Conservation (phyloP, 2,113 vertebrate species). For the Collichthys lucidus region DNA sequence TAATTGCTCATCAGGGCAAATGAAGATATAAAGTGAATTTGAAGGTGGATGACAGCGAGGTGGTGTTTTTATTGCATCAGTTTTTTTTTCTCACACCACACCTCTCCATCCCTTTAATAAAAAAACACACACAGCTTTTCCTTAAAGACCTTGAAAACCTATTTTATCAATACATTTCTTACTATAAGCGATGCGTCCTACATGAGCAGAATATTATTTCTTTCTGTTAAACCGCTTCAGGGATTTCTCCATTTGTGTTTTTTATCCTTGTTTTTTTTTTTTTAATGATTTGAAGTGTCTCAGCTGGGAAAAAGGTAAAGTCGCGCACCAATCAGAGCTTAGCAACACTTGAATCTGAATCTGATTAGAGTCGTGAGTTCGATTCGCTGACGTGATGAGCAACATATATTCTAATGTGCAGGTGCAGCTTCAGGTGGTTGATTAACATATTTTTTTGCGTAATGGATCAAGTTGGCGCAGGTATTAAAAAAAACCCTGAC, state of each 20-base stretch:
- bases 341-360: not conserved
- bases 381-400: too few relatives aligned
- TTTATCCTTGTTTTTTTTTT: not conserved
- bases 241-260: not conserved
- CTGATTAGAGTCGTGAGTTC: not conserved
- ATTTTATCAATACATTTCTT: not conserved
- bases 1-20: slow-evolving; percentile 43
- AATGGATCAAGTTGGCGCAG: too few relatives aligned
- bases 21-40: slow-evolving; percentile 16
- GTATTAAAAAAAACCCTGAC: too few relatives aligned
- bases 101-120: not conserved
- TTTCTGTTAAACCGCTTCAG: not conserved
- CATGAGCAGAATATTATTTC: not conserved
- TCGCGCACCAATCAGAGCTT: not conserved
- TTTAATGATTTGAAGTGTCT: not conserved
- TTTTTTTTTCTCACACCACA: not conserved
- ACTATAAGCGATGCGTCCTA: not conserved
- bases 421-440: too few relatives aligned
- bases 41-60: slow-evolving; percentile 36
- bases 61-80: slow-evolving; percentile 33
- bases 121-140: not conserved
- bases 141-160: not conserved
- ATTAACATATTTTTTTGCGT: too few relatives aligned
- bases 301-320: not conserved
- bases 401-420: too few relatives aligned